Conservation (phyloP, 2,797 vertebrate species). For the Girardinus metallicus region DNA sequence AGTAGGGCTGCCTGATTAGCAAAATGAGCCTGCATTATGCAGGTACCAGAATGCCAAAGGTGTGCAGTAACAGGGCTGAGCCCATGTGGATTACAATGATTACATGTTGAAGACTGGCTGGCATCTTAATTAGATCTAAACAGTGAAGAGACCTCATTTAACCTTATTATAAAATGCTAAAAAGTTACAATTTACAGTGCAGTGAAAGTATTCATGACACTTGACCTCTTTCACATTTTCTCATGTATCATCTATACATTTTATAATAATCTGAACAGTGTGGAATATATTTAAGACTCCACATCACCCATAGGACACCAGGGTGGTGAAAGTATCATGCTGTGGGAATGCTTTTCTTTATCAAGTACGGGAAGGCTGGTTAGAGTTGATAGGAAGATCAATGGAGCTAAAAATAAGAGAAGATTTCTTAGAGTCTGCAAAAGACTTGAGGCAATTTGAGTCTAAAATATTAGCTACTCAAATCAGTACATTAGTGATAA, state of each 20-base stretch:
- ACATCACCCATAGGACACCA: neutral
- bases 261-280: neutral
- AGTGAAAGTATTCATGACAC: neutral
- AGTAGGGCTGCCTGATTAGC: slow-evolving; percentile 4
- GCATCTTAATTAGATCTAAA: neutral
- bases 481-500: neutral
- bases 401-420: neutral
- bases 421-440: neutral
- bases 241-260: neutral
- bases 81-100: slow-evolving; percentile 23
- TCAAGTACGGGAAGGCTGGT: neutral
- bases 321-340: neutral
- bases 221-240: neutral
- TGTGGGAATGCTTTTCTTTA: neutral
- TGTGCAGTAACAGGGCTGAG: slow-evolving; percentile 34
- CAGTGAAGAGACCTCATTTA: neutral
- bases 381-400: neutral
- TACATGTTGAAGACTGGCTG: neutral
- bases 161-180: neutral
- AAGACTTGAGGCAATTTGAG: neutral
- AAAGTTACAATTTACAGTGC: neutral
- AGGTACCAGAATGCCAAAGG: slow-evolving; percentile 21
- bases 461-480: neutral
- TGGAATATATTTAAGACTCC: neutral
- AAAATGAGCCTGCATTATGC: neutral